Percentiles rank a stretch among this genome's conserved stretches.
Conservation (phyloP, 1,140 invertebrate genomes). For the Neodiprion fabricii region DNA sequence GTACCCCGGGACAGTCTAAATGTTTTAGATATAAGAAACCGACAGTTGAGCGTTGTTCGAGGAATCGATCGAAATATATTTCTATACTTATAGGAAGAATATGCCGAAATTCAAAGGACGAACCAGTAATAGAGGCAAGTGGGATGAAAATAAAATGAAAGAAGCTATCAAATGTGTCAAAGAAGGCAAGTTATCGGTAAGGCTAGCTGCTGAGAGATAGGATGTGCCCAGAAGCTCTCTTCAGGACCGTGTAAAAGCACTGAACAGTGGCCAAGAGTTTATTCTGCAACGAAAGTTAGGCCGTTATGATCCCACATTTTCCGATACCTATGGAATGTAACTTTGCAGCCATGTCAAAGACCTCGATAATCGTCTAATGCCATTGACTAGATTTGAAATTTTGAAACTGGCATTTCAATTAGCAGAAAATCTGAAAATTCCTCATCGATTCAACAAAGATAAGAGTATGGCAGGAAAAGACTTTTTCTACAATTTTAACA, state of each 20-base stretch:
- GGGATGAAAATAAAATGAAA: not conserved
- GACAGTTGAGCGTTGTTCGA: too few species aligned
- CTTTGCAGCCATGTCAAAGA: not conserved
- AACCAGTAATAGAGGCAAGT: not conserved
- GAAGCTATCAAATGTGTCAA: not conserved
- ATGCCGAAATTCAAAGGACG: not conserved
- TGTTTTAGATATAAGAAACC: too few species aligned
- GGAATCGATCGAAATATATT: too few species aligned
- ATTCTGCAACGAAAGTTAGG: too few species aligned
- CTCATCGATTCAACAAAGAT: conserved; percentile 39
- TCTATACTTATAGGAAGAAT: not conserved
- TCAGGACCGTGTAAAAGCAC: not conserved
- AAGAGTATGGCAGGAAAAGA: conserved; percentile 38
- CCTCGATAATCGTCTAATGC: conserved; percentile 31
- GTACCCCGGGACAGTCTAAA: too few species aligned
- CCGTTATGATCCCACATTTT: conserved; percentile 8
- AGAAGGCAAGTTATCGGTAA: not conserved
- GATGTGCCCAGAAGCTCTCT: not conserved
- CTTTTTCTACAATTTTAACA: conserved; percentile 44
- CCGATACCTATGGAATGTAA: not conserved
- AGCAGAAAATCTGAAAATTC: conserved; percentile 34
- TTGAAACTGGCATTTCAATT: conserved; percentile 37
- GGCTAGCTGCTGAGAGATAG: not conserved
- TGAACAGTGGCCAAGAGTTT: not conserved
- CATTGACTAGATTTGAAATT: conserved; percentile 30